Evolutionary conservation across 2,888 invertebrate genomes (phyloP), one percentile per base, ranked within the genome.

Genomic region (Heliconius ismenius): DNA sequence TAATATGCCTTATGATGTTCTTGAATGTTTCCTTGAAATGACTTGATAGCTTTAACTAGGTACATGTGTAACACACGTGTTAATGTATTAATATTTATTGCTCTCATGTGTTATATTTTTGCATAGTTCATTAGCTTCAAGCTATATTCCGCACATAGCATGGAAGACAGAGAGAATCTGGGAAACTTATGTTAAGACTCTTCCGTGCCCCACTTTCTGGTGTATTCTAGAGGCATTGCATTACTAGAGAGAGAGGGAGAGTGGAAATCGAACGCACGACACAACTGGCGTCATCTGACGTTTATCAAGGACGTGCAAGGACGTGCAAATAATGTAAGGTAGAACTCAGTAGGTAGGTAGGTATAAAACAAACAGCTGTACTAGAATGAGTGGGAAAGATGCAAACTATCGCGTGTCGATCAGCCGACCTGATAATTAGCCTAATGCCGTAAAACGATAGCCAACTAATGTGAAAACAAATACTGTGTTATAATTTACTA

Each of bases 401-500:
- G 91, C 91, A 93, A 92, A 92, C 91, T 91, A 92, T 93, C 92
- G 84, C 81, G 86, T 93, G 88, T 84, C 92, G 84, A 86, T 90
- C 91, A 92, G 91, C 89, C 87, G 88, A 92, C 92, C 92, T 91
- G 92, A 92, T 93, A 93, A 93, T 93, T 93, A 92, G 92, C 92
- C 93, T 93, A 93, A 93, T 93, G 93, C 91, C 87, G 91, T 91
- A 93, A 93, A 89, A 86, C 85, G 92, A 93, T 91, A 89, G 87
- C 86, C 79, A 70, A 88, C 91, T 92, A 92, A 93, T 92, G 92
- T 91, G 79, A 77, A 77, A 77, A 78, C 76, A 78, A 82, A 81
- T 79, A 80, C 28, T n/a, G 36, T 32, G 15, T 24, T 58, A 58
- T 36, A 70, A 36, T 70, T 58, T 70, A 36, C n/a, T 36, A n/a